A percentile compares a stretch with the other conserved stretches of the same genome.
These are phyloP conservation scores for Sander lucioperca DNA, from an alignment of 2,113 vertebrate genomes.

Conservation along the genomic window DNA sequence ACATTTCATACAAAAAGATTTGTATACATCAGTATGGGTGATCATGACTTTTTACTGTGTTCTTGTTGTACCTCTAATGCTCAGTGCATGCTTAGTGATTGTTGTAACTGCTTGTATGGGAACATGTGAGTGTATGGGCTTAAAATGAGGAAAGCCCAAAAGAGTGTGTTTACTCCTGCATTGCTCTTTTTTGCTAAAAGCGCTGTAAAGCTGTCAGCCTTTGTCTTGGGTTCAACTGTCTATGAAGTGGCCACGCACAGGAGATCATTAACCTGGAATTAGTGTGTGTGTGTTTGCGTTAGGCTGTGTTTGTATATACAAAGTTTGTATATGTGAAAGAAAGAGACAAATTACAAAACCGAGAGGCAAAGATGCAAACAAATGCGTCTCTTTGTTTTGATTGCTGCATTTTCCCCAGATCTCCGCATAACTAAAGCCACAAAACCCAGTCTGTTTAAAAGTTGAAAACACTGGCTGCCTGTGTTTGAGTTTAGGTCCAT, in stretches of 20 bases:
- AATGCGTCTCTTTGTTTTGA: constrained; percentile 26
- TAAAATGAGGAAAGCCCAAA: background rate
- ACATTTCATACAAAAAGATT: background rate
- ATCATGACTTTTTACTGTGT: background rate
- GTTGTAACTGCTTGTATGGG: background rate
- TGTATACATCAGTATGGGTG: background rate
- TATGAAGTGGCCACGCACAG: constrained; percentile 35
- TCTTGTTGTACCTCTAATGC: background rate
- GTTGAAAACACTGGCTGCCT: constrained; percentile 5
- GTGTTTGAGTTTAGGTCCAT: background rate
- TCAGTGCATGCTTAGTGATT: constrained; percentile 11
- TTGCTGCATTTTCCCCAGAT: constrained; percentile 25
- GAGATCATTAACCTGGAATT: constrained; percentile 67
- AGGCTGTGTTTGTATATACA: constrained; percentile 48
- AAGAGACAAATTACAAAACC: background rate
- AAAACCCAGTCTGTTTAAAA: background rate
- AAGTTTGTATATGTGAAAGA: constrained; percentile 33
- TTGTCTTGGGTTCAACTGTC: constrained; percentile 51
- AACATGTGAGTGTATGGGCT: background rate
- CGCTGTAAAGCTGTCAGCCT: constrained; percentile 50
- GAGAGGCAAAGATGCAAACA: constrained; percentile 39
- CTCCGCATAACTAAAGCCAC: background rate
- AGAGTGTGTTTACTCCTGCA: background rate
- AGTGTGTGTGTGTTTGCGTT: constrained; percentile 15
- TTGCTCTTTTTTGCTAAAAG: constrained; percentile 16